Percentiles rank a stretch among this genome's conserved stretches.
These are phyloP conservation scores for Gymnothorax reevesii DNA, from an alignment of 2,797 vertebrate species.

Conservation along the genomic window DNA sequence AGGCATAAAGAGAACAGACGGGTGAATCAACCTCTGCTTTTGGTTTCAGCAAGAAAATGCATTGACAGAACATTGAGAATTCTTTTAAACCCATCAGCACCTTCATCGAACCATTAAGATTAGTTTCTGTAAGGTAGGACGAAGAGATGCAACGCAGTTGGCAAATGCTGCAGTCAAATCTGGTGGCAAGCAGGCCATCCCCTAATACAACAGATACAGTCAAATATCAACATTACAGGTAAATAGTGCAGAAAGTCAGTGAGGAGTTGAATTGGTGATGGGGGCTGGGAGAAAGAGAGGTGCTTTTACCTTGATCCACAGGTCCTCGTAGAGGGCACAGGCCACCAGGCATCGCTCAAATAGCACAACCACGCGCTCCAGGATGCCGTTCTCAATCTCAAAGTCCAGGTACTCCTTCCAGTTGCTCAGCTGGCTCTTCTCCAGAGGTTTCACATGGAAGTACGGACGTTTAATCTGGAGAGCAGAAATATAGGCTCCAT, in stretches of 20 bases:
- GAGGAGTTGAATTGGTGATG: slow-evolving; percentile 88
- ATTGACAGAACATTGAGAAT: slow-evolving; percentile 95
- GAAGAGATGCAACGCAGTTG: slow-evolving; percentile 99
- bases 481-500: background rate
- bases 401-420: slow-evolving; percentile 99
- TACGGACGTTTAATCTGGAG: slow-evolving; percentile 96
- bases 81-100: slow-evolving; percentile 99
- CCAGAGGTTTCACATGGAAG: slow-evolving; percentile 97
- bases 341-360: slow-evolving; percentile 99
- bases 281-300: slow-evolving; percentile 60
- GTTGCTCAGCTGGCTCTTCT: slow-evolving; percentile 97
- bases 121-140: slow-evolving; percentile 99
- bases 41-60: slow-evolving; percentile 73
- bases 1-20: slow-evolving; percentile 35
- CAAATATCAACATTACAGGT: slow-evolving; percentile 99
- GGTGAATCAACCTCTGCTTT: slow-evolving; percentile 64
- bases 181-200: slow-evolving; percentile 99
- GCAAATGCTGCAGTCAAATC: slow-evolving; percentile 99
- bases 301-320: slow-evolving; percentile 94
- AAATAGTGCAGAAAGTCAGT: slow-evolving; percentile 95
- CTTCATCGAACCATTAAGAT: slow-evolving; percentile 99
- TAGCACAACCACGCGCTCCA: slow-evolving; percentile 95
- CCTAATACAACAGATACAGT: slow-evolving; percentile 99
- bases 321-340: slow-evolving; percentile 98
- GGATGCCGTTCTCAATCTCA: slow-evolving; percentile 96